Conservation (phyloP, 2,888 invertebrate species). For the Atrina japonica region DNA sequence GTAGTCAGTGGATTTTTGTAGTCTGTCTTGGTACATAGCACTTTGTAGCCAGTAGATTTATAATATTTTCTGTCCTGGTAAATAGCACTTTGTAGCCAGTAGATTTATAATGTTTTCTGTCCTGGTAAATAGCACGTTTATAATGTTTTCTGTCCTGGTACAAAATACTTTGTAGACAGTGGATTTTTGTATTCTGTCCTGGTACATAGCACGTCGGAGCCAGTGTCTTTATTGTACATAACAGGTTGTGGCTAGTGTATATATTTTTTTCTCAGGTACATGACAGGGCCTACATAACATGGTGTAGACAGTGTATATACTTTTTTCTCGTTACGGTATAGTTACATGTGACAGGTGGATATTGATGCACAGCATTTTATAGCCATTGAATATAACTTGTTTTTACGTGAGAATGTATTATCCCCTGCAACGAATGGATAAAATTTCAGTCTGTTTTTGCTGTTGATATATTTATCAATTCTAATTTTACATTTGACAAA, state of each 20-base stretch:
- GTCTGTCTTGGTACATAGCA: conserved; percentile 2
- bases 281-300: background rate
- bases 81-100: conserved; percentile 8
- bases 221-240: background rate
- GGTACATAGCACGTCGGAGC: conserved; percentile 5
- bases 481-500: no score
- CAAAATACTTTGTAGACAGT: conserved; percentile 1
- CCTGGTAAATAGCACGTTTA: background rate
- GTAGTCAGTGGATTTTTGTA: conserved; percentile 4
- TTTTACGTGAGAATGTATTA: no score
- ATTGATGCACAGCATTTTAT: no score
- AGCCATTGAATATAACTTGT: no score
- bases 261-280: no score
- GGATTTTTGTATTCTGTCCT: background rate
- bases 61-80: background rate
- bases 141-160: background rate
- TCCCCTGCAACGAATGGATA: no score
- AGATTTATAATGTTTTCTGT: background rate
- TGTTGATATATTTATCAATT: no score
- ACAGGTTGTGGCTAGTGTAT: background rate
- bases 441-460: no score
- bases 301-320: no score
- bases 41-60: conserved; percentile 4
- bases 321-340: no score
- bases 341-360: no score